Evolutionary conservation across 2,797 vertebrate species (phyloP).

Genomic region (Channallabes apus): DNA sequence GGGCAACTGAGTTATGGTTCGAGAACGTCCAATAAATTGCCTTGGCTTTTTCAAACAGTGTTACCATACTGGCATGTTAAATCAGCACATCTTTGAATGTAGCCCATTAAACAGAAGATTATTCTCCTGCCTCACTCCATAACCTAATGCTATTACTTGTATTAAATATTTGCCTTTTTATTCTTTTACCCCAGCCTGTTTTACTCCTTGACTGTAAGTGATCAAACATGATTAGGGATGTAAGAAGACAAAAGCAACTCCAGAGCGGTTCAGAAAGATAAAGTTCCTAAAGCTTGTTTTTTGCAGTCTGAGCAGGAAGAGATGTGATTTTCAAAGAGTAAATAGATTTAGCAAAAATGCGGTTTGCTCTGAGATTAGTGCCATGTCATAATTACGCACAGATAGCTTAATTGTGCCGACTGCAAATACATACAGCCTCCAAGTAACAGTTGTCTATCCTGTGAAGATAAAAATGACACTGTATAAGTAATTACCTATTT

Average conservation of each 20-base stretch:
- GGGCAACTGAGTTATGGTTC: constrained; percentile 75
- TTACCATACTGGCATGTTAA: constrained; percentile 73
- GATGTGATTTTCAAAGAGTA: constrained; percentile 21
- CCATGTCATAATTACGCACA: constrained; percentile 32
- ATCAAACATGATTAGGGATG: constrained; percentile 69
- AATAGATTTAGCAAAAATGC: constrained; percentile 14
- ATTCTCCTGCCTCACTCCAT: constrained; percentile 60
- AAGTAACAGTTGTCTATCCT: neutral
- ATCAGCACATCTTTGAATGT: constrained; percentile 70
- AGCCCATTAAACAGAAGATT: constrained; percentile 69
- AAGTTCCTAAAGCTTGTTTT: constrained; percentile 12
- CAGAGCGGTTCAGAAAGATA: constrained; percentile 27
- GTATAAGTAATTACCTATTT: neutral
- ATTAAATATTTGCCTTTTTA: constrained; percentile 46
- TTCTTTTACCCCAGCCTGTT: constrained; percentile 6
- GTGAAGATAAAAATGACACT: neutral
- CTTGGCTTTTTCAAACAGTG: constrained; percentile 79
- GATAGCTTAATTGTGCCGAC: constrained; percentile 34
- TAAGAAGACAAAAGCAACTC: constrained; percentile 64
- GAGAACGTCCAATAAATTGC: constrained; percentile 79
- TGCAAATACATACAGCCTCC: constrained; percentile 29
- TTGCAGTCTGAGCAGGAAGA: neutral
- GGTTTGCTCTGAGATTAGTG: constrained; percentile 36
- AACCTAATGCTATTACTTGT: constrained; percentile 49
- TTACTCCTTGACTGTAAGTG: constrained; percentile 63